These are phyloP conservation scores for Pimephales promelas DNA, from an alignment of 2,113 vertebrate genomes.

Conservation along the genomic window DNA sequence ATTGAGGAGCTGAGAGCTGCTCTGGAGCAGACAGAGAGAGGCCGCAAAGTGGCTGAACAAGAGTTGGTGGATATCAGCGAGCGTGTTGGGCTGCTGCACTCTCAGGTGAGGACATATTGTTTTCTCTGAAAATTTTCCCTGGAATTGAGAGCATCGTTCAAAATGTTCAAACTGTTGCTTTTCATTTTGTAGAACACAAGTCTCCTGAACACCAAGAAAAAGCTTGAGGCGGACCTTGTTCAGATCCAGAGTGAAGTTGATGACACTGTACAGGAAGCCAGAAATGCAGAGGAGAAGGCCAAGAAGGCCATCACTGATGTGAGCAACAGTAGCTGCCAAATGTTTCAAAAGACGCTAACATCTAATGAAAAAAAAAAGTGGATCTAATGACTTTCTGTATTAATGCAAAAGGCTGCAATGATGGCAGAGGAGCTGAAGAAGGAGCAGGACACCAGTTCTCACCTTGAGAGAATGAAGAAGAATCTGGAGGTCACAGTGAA, in stretches of 20 bases:
- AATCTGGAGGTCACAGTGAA: slow-evolving; percentile 86
- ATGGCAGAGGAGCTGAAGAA: slow-evolving; percentile 90
- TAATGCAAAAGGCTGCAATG: slow-evolving; percentile 77
- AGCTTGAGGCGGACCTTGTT: slow-evolving; percentile 52
- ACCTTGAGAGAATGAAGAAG: slow-evolving; percentile 95
- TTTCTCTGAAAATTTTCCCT: not conserved
- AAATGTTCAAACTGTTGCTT: not conserved
- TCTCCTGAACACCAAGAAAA: slow-evolving; percentile 58
- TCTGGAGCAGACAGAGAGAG: slow-evolving; percentile 79
- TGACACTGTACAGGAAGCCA: slow-evolving; percentile 53
- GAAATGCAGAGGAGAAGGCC: slow-evolving; percentile 56
- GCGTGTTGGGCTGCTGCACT: slow-evolving; percentile 54
- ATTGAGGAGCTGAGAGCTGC: slow-evolving; percentile 77
- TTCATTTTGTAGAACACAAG: slow-evolving; percentile 49
- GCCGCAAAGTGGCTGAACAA: slow-evolving; percentile 72
- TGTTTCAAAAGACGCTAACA: too few species aligned
- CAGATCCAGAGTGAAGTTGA: slow-evolving; percentile 55
- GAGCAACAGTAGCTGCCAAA: not conserved
- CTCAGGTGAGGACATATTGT: slow-evolving; percentile 37
- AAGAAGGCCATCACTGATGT: slow-evolving; percentile 55
- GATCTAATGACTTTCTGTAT: not conserved
- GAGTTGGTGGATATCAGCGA: slow-evolving; percentile 54
- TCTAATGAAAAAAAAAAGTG: not conserved
- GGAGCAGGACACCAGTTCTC: slow-evolving; percentile 86
- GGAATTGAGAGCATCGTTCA: not conserved